These are phyloP conservation scores for Phyllostomus hastatus DNA, from an alignment of 2,113 vertebrate species.

Conservation along the genomic window DNA sequence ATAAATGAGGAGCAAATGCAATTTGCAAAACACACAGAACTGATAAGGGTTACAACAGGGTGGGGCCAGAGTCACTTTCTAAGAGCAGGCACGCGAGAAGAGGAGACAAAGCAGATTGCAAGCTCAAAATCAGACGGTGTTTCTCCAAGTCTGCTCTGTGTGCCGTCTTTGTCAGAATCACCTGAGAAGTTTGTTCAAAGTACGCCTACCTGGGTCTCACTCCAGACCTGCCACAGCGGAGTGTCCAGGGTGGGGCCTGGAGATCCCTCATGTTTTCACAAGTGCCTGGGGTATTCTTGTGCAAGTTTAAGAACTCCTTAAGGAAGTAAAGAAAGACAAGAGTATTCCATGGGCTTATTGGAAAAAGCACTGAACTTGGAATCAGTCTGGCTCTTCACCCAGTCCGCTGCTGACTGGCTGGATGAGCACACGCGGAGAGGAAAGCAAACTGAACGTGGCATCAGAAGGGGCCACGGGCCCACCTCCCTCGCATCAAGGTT, in stretches of 20 bases:
- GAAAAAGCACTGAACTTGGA: not conserved
- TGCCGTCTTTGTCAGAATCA: not conserved
- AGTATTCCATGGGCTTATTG: not conserved
- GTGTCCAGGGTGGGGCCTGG: not conserved
- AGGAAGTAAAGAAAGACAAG: not conserved
- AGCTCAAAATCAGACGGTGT: not conserved
- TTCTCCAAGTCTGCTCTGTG: not conserved
- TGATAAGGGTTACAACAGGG: conserved; percentile 64
- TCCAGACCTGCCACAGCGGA: not conserved
- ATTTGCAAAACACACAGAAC: conserved; percentile 69
- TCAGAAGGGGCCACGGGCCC: too few species aligned
- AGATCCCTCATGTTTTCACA: not conserved
- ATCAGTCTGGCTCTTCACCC: not conserved
- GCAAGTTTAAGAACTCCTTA: not conserved
- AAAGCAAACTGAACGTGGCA: not conserved
- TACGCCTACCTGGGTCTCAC: not conserved
- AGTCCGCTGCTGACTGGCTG: not conserved
- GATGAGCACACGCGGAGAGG: not conserved
- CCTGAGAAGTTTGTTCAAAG: not conserved
- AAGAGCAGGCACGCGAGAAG: conserved; percentile 18
- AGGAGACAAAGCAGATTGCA: conserved; percentile 60
- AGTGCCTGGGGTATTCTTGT: not conserved
- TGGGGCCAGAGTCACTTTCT: conserved; percentile 51
- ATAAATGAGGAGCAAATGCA: conserved; percentile 72
- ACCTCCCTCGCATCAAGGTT: not conserved